Conservation (phyloP, 2,797 vertebrate genomes). For the Hemibagrus guttatus region DNA sequence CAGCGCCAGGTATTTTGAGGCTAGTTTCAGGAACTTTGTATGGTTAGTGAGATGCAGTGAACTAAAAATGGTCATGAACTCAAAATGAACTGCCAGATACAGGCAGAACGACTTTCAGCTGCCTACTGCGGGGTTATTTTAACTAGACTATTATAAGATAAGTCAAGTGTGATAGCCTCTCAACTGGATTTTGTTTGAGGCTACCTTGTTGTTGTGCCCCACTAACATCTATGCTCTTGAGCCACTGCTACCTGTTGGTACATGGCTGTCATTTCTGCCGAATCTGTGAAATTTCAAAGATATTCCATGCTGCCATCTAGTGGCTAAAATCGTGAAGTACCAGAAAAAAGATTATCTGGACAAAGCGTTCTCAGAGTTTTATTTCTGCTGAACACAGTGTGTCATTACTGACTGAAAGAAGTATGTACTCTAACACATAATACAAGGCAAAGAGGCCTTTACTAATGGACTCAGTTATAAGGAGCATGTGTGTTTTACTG, state of each 20-base stretch:
- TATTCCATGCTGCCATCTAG: conserved; percentile 46
- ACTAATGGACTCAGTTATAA: background rate
- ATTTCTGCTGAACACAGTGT: background rate
- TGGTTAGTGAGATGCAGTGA: background rate
- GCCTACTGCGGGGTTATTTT: background rate
- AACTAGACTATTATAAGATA: background rate
- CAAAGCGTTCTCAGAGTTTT: background rate
- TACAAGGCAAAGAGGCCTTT: background rate
- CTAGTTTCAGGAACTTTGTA: background rate
- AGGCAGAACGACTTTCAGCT: background rate
- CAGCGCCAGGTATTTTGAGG: background rate
- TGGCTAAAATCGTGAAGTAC: conserved; percentile 14
- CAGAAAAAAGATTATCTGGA: background rate
- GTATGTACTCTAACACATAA: background rate
- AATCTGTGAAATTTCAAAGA: background rate
- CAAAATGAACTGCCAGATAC: background rate
- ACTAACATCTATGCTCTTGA: background rate
- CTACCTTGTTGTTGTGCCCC: background rate
- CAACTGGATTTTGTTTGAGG: background rate
- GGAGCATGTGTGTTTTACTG: background rate
- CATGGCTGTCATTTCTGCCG: no score
- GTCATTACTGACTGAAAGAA: background rate
- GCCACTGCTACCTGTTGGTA: no score
- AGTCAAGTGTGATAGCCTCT: background rate
- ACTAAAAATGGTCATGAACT: background rate